Evolutionary conservation across 2,888 invertebrate genomes (phyloP).

Genomic region (Ephialtes manifestator): DNA sequence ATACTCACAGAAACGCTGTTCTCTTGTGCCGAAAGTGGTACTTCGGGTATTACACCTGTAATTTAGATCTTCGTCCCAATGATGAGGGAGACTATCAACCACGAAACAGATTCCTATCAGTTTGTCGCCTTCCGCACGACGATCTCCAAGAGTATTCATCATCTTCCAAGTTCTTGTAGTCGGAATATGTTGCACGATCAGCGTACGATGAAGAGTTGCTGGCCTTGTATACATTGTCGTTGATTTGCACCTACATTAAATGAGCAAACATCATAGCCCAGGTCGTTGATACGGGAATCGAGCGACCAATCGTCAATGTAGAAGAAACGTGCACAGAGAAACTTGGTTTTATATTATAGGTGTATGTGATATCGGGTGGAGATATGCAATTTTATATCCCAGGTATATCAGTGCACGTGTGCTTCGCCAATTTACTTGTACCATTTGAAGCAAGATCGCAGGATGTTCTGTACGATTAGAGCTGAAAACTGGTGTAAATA

Average conservation of each 20-base stretch:
- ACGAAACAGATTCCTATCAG: conserved; percentile 10
- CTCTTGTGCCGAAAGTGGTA: conserved; percentile 3
- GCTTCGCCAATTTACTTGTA: conserved; percentile 1
- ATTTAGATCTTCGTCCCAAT: conserved; percentile 17
- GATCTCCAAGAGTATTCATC: background rate
- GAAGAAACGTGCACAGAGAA: background rate
- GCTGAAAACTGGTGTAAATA: background rate
- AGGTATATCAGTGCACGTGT: background rate
- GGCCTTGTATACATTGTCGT: background rate
- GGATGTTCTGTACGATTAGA: background rate
- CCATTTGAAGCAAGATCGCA: background rate
- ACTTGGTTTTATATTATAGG: background rate
- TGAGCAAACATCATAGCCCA: background rate
- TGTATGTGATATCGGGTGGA: background rate
- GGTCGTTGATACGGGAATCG: background rate
- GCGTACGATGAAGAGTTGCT: background rate
- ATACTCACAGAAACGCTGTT: conserved; percentile 15
- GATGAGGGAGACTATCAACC: background rate
- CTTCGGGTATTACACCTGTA: conserved; percentile 25
- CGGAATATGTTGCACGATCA: no score
- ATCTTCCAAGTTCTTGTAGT: background rate
- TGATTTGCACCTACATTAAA: conserved; percentile 1
- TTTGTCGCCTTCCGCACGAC: background rate
- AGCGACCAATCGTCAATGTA: background rate
- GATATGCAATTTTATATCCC: background rate